These are phyloP conservation scores for Thunnus albacares DNA, from an alignment of 2,797 vertebrate species.

Conservation along the genomic window DNA sequence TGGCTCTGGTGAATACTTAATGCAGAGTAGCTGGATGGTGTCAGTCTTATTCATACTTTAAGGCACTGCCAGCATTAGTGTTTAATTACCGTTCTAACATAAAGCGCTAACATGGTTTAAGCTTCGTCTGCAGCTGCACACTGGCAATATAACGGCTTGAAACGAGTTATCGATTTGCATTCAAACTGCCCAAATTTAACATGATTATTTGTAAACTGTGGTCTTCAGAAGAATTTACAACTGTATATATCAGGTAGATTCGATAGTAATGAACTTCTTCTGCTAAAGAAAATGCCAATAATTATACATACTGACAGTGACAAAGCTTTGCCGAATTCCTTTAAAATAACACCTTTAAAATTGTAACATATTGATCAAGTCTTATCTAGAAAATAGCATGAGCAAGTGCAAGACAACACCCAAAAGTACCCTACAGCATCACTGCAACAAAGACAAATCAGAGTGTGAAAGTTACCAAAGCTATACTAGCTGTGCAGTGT, in stretches of 20 bases:
- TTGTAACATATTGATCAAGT: background rate
- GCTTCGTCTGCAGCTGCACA: background rate
- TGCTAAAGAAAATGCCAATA: background rate
- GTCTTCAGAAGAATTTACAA: background rate
- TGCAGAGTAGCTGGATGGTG: background rate
- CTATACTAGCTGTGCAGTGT: background rate
- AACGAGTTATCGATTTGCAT: background rate
- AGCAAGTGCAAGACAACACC: background rate
- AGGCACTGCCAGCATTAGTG: constrained; percentile 15
- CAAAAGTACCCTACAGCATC: background rate
- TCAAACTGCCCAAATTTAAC: constrained; percentile 5
- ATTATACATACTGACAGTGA: background rate
- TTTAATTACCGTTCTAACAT: constrained; percentile 16
- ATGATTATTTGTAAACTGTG: background rate
- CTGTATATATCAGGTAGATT: background rate
- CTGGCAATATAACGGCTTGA: background rate
- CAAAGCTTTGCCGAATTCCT: background rate
- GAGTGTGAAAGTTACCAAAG: background rate
- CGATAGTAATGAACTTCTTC: background rate
- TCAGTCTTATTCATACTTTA: constrained; percentile 3
- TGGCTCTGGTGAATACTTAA: constrained; percentile 1
- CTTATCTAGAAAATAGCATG: background rate
- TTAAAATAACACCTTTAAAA: background rate
- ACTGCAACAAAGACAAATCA: constrained; percentile 11
- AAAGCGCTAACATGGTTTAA: background rate